Evolutionary conservation across 2,113 vertebrate genomes (phyloP).

Genomic region (Glaucidium brasilianum): DNA sequence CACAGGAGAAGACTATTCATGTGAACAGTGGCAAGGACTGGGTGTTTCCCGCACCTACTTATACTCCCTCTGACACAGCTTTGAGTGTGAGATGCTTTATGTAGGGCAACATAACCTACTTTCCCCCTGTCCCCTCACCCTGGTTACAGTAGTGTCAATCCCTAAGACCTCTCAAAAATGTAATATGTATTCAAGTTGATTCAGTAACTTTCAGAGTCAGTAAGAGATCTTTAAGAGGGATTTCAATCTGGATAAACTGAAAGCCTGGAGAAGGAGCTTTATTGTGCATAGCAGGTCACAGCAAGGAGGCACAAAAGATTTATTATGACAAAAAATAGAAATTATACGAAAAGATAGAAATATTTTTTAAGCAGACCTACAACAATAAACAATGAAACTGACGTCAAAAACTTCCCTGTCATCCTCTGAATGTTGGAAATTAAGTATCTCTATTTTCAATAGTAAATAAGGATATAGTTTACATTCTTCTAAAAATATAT

Average conservation of each 20-base stretch:
- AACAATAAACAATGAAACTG: not conserved
- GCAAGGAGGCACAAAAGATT: not conserved
- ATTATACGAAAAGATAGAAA: not conserved
- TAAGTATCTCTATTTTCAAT: not conserved
- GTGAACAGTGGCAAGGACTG: not conserved
- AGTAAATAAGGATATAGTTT: not conserved
- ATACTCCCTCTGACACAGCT: not conserved
- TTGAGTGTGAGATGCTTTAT: not conserved
- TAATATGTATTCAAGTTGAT: not conserved
- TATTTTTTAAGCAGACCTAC: not conserved
- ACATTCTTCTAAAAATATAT: not conserved
- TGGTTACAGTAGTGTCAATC: rapidly evolving
- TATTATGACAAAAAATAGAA: not conserved
- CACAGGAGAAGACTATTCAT: not conserved
- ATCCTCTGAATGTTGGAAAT: not conserved
- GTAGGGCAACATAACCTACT: not conserved
- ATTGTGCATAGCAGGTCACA: not conserved
- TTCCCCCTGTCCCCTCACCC: not conserved
- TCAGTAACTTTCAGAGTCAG: not conserved
- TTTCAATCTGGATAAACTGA: not conserved
- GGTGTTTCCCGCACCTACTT: not conserved
- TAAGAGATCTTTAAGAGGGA: not conserved
- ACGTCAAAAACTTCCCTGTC: not conserved
- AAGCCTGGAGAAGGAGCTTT: not conserved
- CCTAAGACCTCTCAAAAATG: not conserved